These are phyloP conservation scores for Ladona fulva DNA, from an alignment of 1,140 invertebrate species.

Conservation along the genomic window DNA sequence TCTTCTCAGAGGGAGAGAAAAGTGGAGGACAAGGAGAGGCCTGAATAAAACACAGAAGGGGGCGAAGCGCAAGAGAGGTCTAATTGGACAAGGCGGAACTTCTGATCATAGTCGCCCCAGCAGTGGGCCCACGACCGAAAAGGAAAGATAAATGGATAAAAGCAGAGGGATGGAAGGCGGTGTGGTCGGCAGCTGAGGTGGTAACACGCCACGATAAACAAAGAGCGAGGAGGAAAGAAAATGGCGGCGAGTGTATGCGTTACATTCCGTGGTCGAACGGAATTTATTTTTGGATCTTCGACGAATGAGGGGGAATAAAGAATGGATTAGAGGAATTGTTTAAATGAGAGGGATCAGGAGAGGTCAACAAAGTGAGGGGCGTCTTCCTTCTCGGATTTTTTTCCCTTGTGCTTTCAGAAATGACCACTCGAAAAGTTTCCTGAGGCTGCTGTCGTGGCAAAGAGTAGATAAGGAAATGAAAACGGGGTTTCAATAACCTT, in stretches of 20 bases:
- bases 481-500: no score
- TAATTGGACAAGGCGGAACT: constrained; percentile 4
- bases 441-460: no score
- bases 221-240: background rate
- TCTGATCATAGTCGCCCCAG: background rate
- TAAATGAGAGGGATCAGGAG: no score
- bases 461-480: no score
- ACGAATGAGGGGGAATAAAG: no score
- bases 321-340: no score
- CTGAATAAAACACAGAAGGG: background rate
- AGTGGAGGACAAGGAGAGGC: background rate
- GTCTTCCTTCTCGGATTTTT: no score
- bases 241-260: background rate
- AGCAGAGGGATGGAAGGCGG: background rate
- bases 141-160: constrained; percentile 7
- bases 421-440: no score
- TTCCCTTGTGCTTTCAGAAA: no score
- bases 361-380: no score
- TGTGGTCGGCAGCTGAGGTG: background rate
- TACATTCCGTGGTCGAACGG: no score
- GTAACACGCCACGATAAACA: background rate
- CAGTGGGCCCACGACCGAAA: background rate
- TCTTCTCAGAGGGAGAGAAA: background rate
- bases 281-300: no score
- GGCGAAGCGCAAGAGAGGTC: background rate